Evolutionary conservation across 2,888 invertebrate genomes (phyloP), one percentile per base, ranked within the genome.

Genomic region (Ypsolopha scabrella): DNA sequence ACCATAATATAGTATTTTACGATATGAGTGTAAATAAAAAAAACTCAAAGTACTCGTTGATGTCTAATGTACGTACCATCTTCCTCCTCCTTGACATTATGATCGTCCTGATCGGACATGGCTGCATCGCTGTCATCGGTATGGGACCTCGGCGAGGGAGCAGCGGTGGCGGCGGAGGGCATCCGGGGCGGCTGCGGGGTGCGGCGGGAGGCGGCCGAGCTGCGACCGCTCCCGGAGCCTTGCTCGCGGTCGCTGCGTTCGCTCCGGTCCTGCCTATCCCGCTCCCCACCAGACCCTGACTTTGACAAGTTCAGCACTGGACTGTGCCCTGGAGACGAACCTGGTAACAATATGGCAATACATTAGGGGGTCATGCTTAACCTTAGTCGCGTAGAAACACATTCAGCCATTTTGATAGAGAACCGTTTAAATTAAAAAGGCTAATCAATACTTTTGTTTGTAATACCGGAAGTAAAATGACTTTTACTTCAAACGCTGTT

Each of bases 291-390:
- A 81, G 92, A 92, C 51, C 94, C 95, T 53, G 94, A 94, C 83
- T 96, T 96, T 52, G 96, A 96, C 54, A 97, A 88, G 86, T 96
- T 96, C 66, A 96, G 83, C 60, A 96, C 95, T 56, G 96, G 96
- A 91, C 96, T 96, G 87, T 95, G 95, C 52, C 94, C 94, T 66
- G 93, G 94, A 58, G 95, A 94, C 55, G 95, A 95, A 62, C 92
- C 93, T 93, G 87, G 11, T n/a, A n/a, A 46, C 10, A 24, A 44
- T 6, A 44, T 7, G 6, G 7, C 10, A 1, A n/a, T n/a, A n/a
- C n/a, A n/a, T n/a, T n/a, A 46, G 35, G 24, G 1, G 8, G 1
- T 10, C n/a, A 10, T 41, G 41, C 11, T 11, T 0, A 41, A 41
- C n/a, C 7, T 41, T 24, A 3, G 24, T 24, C 24, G 24, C 24